Conservation (phyloP, 2,888 invertebrate species). For the Cerastis leucographa region DNA sequence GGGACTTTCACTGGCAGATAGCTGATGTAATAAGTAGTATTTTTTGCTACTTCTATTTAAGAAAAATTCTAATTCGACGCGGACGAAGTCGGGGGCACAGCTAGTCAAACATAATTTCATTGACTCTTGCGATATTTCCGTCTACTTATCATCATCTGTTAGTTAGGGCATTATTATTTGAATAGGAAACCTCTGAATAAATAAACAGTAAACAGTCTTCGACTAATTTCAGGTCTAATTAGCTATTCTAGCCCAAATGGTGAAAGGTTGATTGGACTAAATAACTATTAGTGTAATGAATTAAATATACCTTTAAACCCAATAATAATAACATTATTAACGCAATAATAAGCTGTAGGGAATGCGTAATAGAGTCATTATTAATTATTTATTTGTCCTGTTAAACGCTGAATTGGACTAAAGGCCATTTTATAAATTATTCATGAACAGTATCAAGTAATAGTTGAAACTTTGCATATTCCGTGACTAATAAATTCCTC, state of each 20-base stretch:
- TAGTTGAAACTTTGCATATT: constrained; percentile 39
- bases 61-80: too few relatives aligned
- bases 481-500: constrained; percentile 26
- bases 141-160: background rate
- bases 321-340: constrained; percentile 22
- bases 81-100: too few relatives aligned
- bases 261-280: background rate
- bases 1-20: too few relatives aligned
- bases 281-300: background rate
- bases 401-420: constrained; percentile 33
- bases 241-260: too few relatives aligned
- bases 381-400: constrained; percentile 40
- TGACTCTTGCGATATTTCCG: background rate
- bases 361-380: constrained; percentile 53
- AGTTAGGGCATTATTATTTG: background rate
- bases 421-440: constrained; percentile 46
- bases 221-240: background rate
- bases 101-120: background rate
- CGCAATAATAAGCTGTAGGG: constrained; percentile 23
- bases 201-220: background rate
- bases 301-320: background rate
- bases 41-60: too few relatives aligned
- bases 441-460: constrained; percentile 39
- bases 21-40: too few relatives aligned
- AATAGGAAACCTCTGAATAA: background rate